phyloP scores from a whole-genome alignment of 1,140 invertebrate genomes.

The Lordiphosa stackelbergi region DNA sequence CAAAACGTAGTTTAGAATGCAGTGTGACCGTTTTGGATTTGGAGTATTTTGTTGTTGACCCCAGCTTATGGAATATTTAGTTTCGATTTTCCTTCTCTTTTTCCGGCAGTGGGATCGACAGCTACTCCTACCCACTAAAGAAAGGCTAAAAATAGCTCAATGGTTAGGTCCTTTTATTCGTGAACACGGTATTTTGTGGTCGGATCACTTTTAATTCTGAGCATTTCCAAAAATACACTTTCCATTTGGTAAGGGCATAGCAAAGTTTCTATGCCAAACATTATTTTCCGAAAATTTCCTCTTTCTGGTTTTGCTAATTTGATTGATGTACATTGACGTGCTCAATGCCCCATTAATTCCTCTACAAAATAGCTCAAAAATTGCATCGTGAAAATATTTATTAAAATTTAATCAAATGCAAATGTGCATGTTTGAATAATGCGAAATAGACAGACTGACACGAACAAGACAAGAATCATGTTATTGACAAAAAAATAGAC shows the following conservation, averaged over 20 bases:
- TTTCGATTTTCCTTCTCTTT: too few relatives aligned
- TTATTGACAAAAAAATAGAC: constrained; percentile 1
- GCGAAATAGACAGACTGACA: constrained; percentile 7
- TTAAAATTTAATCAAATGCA: constrained; percentile 67
- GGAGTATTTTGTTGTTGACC: too few relatives aligned
- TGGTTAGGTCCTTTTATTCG: too few relatives aligned
- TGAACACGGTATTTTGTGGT: too few relatives aligned
- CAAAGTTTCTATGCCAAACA: background rate
- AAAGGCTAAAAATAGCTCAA: too few relatives aligned
- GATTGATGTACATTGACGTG: constrained; percentile 63
- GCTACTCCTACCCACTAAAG: too few relatives aligned
- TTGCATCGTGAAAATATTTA: constrained; percentile 29
- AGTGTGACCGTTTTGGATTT: too few relatives aligned
- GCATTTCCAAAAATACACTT: too few relatives aligned
- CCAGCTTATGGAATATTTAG: too few relatives aligned
- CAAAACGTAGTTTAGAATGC: too few relatives aligned
- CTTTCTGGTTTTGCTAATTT: constrained; percentile 40
- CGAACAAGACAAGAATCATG: constrained; percentile 32
- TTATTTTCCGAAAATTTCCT: constrained; percentile 16
- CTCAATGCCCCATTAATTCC: constrained; percentile 59
- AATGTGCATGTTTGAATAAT: constrained; percentile 50
- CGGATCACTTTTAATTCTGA: too few relatives aligned
- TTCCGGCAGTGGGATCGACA: too few relatives aligned
- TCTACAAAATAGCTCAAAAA: constrained; percentile 34
- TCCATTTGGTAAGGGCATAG: background rate